Conservation (phyloP, 2,888 invertebrate species). For the Aplocera efformata region DNA sequence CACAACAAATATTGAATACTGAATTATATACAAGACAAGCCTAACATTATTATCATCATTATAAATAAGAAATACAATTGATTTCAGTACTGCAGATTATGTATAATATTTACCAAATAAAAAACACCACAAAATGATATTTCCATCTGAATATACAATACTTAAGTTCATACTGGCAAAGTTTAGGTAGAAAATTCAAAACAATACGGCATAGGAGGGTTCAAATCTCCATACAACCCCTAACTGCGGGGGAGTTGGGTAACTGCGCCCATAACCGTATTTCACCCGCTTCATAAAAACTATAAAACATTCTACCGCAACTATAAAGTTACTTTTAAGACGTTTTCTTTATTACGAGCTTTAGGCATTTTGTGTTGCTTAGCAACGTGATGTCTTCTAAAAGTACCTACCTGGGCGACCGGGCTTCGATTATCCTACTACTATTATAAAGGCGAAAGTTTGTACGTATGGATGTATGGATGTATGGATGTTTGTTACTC, state of each 20-base stretch:
- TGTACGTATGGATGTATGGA: too few species aligned
- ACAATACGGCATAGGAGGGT: slow-evolving; percentile 60
- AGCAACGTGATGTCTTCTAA: slow-evolving; percentile 45
- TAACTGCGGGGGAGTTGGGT: slow-evolving; percentile 44
- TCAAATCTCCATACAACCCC: slow-evolving; percentile 57
- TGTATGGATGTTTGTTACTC: too few species aligned
- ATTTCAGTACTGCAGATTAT: too few species aligned
- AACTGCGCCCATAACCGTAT: slow-evolving; percentile 64
- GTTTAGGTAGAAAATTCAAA: slow-evolving; percentile 34
- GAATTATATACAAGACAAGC: too few species aligned
- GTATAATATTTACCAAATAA: too few species aligned
- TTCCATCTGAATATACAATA: background rate
- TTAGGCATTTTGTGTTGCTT: slow-evolving; percentile 34
- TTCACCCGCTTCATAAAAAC: slow-evolving; percentile 69
- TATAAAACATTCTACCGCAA: slow-evolving; percentile 62
- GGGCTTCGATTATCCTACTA: too few species aligned
- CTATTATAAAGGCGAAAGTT: too few species aligned
- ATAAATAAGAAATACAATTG: too few species aligned
- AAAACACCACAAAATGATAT: background rate
- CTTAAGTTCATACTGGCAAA: slow-evolving; percentile 7
- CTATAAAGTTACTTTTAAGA: slow-evolving; percentile 2
- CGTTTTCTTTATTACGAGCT: background rate
- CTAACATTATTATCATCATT: too few species aligned
- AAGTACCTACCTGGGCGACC: too few species aligned
- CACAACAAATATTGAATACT: too few species aligned